Percentiles rank a stretch among this genome's conserved stretches.
phyloP scores from a whole-genome alignment of 2,888 invertebrate genomes.

The Eledone cirrhosa region DNA sequence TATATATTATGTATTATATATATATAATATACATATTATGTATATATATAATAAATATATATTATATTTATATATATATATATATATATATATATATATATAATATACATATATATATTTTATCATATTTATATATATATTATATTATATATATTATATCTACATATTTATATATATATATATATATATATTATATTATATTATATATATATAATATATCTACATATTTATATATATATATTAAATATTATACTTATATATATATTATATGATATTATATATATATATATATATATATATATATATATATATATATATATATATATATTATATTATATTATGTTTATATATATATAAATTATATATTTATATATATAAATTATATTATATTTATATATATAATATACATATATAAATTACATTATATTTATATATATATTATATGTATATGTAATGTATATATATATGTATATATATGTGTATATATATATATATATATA shows the following conservation, averaged over 20 bases:
- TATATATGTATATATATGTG: neutral
- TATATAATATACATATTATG: neutral
- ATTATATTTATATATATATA: constrained; percentile 13
- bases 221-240: constrained; percentile 1
- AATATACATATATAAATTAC: neutral
- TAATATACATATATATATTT: too few relatives aligned
- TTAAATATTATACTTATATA: neutral
- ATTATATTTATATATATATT: constrained; percentile 4
- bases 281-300: constrained; percentile 7
- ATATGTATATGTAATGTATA: neutral
- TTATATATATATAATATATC: too few relatives aligned
- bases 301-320: constrained; percentile 10
- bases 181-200: constrained; percentile 7
- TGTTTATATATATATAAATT: too few relatives aligned
- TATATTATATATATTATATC: neutral
- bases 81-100: constrained; percentile 7
- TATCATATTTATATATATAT: constrained; percentile 1
- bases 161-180: neutral
- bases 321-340: too few relatives aligned
- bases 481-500: neutral
- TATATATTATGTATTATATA: too few relatives aligned
- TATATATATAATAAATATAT: constrained; percentile 7
- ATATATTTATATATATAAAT: neutral
- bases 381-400: constrained; percentile 3
- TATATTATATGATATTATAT: constrained; percentile 8